Conservation (phyloP, 2,888 invertebrate genomes). For the Willowsia nigromaculata region DNA sequence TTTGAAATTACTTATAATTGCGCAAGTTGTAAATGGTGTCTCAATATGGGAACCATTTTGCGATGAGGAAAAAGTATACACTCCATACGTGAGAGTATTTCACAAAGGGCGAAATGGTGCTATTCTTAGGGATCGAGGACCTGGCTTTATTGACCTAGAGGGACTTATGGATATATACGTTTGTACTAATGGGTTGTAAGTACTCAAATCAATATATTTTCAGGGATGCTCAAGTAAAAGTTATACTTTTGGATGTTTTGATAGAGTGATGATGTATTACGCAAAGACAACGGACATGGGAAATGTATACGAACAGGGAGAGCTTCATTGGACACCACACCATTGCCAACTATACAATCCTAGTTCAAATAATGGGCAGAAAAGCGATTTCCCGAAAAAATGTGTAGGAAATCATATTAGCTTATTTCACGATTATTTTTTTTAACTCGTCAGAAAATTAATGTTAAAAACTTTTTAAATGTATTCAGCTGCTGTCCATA, state of each 20-base stretch:
- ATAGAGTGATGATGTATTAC: constrained; percentile 68
- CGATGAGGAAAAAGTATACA: constrained; percentile 38
- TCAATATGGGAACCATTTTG: constrained; percentile 67
- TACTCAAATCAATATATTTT: neutral
- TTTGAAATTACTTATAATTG: neutral
- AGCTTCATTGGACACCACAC: constrained; percentile 61
- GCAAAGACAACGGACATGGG: constrained; percentile 38
- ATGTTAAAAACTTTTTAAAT: too few species aligned
- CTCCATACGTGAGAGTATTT: constrained; percentile 58
- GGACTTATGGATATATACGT: constrained; percentile 57
- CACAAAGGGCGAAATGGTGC: constrained; percentile 35
- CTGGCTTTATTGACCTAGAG: constrained; percentile 54
- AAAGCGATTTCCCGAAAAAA: neutral
- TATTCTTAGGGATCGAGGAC: constrained; percentile 43
- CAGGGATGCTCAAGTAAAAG: neutral
- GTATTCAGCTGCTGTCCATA: constrained; percentile 50
- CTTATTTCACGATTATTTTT: too few species aligned
- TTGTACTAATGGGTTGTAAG: constrained; percentile 71
- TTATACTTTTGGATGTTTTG: neutral
- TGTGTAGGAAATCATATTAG: neutral
- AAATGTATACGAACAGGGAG: constrained; percentile 53
- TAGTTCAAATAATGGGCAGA: constrained; percentile 10
- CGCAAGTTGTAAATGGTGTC: neutral
- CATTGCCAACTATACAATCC: constrained; percentile 64
- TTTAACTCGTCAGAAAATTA: too few species aligned